phyloP scores from a whole-genome alignment of 2,888 invertebrate genomes.

The Aspidiotus rigidus region DNA sequence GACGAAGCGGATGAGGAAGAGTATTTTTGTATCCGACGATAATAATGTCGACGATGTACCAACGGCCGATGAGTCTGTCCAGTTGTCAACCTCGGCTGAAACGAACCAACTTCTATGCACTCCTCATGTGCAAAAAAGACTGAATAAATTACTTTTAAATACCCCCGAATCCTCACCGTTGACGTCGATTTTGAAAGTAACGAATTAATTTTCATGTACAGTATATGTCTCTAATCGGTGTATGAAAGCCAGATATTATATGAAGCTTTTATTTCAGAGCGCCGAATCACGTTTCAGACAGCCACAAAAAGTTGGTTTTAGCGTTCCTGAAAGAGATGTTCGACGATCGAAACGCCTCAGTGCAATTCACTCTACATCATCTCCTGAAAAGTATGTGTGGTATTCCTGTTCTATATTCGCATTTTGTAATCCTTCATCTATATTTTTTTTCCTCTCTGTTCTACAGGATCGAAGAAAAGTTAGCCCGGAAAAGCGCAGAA shows the following conservation, averaged over 20 bases:
- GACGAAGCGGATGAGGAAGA: constrained; percentile 3
- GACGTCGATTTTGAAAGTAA: constrained; percentile 23
- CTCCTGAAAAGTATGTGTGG: not conserved
- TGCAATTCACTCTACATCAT: not conserved
- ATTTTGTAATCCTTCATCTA: too few species aligned
- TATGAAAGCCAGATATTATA: not conserved
- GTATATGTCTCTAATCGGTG: not conserved
- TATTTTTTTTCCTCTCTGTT: not conserved
- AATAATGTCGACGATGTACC: not conserved
- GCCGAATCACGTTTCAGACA: constrained; percentile 22
- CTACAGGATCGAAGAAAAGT: not conserved
- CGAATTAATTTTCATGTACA: not conserved
- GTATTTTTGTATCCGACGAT: too few species aligned
- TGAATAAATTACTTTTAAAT: constrained; percentile 21
- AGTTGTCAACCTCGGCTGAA: constrained; percentile 10
- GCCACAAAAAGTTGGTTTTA: constrained; percentile 28
- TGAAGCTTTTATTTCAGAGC: constrained; percentile 15
- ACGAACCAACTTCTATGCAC: constrained; percentile 10
- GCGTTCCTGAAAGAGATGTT: constrained; percentile 8
- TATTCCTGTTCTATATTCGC: not conserved
- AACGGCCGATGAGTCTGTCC: not conserved
- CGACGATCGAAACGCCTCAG: not conserved
- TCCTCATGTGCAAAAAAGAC: constrained; percentile 21
- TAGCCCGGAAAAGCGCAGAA: too few species aligned
- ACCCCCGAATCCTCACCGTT: constrained; percentile 24